phyloP scores from a whole-genome alignment of 2,797 vertebrate genomes.

The Poecilia gillii region DNA sequence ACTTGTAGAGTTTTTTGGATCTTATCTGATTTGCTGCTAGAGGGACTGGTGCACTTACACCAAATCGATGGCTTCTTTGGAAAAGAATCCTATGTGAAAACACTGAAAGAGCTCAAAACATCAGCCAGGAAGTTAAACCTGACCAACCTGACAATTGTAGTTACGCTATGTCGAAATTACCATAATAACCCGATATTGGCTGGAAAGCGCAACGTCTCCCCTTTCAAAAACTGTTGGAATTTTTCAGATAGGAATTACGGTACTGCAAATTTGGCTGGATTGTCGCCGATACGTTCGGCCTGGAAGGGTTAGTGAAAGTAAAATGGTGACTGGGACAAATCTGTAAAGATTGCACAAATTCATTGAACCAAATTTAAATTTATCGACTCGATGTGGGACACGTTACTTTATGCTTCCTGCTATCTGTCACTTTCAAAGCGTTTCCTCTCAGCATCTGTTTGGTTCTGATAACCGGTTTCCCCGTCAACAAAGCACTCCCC shows the following conservation, averaged over 20 bases:
- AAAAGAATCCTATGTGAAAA: background rate
- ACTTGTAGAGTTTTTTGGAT: background rate
- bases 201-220: too few species aligned
- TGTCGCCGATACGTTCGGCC: too few species aligned
- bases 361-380: constrained; percentile 18
- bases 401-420: constrained; percentile 16
- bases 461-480: constrained; percentile 66
- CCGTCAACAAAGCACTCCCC: constrained; percentile 63
- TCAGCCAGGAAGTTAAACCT: background rate
- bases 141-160: too few species aligned
- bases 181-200: too few species aligned
- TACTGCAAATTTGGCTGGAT: too few species aligned
- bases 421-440: constrained; percentile 49
- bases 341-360: background rate
- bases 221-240: too few species aligned
- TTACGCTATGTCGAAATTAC: too few species aligned
- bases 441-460: constrained; percentile 59
- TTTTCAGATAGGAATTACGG: too few species aligned
- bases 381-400: constrained; percentile 1
- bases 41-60: background rate
- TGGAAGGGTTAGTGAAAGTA: too few species aligned
- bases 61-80: background rate
- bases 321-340: background rate
- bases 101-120: background rate
- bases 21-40: background rate